Conservation (phyloP, 2,888 invertebrate species). For the Asteroscopus sphinx region DNA sequence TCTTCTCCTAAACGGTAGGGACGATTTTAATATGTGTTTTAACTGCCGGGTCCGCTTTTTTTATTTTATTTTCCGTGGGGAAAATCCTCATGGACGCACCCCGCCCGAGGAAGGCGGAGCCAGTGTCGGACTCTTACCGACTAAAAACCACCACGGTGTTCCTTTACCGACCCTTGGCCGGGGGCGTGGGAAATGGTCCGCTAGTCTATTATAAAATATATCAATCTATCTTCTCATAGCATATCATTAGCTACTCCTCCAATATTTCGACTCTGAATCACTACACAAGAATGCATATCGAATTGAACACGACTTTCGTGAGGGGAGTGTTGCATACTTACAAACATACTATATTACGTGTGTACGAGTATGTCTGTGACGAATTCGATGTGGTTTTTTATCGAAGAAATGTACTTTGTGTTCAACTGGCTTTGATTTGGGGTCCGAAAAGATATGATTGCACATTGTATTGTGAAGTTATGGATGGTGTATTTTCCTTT, state of each 20-base stretch:
- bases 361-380: slow-evolving; percentile 17
- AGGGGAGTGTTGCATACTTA: slow-evolving; percentile 29
- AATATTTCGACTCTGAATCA: slow-evolving; percentile 48
- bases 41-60: no score
- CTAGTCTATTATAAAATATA: background rate
- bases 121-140: no score
- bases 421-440: slow-evolving; percentile 39
- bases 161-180: no score
- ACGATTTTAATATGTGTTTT: no score
- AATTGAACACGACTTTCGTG: slow-evolving; percentile 39
- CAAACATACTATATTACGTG: slow-evolving; percentile 15
- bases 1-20: no score
- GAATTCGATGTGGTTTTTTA: slow-evolving; percentile 39
- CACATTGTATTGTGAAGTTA: background rate
- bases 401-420: slow-evolving; percentile 14
- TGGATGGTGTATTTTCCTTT: background rate
- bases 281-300: slow-evolving; percentile 55
- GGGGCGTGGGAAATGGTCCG: no score
- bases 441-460: background rate
- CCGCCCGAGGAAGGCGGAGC: no score
- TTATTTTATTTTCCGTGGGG: no score
- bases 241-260: slow-evolving; percentile 5
- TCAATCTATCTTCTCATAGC: slow-evolving; percentile 27
- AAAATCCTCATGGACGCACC: no score
- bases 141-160: no score